Evolutionary conservation across 2,113 vertebrate species (phyloP).

Genomic region (Rhinichthys klamathensis): DNA sequence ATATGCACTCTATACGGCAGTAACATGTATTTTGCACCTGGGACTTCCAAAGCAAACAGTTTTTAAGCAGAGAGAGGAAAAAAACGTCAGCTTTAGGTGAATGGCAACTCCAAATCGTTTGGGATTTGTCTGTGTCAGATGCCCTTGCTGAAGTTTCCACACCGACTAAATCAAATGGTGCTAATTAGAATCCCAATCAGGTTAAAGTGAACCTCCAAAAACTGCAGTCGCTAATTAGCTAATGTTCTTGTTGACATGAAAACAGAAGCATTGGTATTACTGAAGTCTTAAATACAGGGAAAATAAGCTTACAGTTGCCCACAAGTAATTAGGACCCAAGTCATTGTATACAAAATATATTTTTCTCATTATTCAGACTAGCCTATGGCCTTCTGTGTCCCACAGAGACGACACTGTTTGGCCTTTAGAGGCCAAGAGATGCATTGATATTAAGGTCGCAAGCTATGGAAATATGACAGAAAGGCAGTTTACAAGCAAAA

Average conservation of each 20-base stretch:
- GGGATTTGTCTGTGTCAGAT: not conserved
- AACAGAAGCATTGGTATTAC: slow-evolving; percentile 3
- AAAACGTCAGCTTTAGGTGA: not conserved
- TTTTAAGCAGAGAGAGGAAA: not conserved
- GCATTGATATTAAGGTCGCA: slow-evolving; percentile 4
- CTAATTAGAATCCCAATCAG: slow-evolving; percentile 34
- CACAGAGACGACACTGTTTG: slow-evolving; percentile 4
- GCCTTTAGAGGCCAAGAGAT: not conserved
- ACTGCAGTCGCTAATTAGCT: slow-evolving; percentile 1
- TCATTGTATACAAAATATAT: not conserved
- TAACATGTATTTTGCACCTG: not conserved
- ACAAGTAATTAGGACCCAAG: not conserved
- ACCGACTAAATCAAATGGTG: not conserved
- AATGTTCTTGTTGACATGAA: slow-evolving; percentile 10
- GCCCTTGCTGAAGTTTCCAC: not conserved
- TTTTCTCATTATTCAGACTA: slow-evolving; percentile 17
- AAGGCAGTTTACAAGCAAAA: not conserved
- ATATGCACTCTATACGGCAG: not conserved
- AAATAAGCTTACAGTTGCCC: not conserved
- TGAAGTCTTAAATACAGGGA: not conserved
- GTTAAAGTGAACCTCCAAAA: slow-evolving; percentile 4
- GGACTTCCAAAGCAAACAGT: not conserved
- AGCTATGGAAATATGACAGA: slow-evolving; percentile 7
- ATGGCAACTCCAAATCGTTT: not conserved
- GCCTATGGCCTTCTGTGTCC: slow-evolving; percentile 12